Evolutionary conservation across 2,888 invertebrate species (phyloP), one percentile per base, ranked within the genome.

Genomic region (Cerastis rubricosa): DNA sequence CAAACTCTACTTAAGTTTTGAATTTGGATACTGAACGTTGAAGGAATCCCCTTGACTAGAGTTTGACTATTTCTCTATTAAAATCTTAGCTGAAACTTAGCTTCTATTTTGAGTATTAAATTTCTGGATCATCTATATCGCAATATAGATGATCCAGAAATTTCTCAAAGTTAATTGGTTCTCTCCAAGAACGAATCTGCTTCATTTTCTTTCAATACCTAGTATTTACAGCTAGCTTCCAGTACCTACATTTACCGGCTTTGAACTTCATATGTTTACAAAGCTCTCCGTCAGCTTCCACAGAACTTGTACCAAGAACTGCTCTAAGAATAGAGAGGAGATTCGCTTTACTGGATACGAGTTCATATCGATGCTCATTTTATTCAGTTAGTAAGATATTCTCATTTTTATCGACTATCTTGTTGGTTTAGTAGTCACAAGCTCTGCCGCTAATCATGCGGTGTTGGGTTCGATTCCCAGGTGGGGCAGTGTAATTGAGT

Each of bases 211-310:
- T n/a, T 77, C 11, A 57, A 63, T 57, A 35, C 35, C 8, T 17
- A 61, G 49, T 77, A 80, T 57, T 66, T 7, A 63, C 43, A 54
- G 29, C 49, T 9, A 17, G 14, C 35, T 4, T 65, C 6, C 67
- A 70, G 49, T 70, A 47, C n/a, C n/a, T n/a, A n/a, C 59, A 69
- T 81, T 72, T 49, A 47, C 14, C 29, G 49, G 59, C 85, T 83
- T 83, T 83, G 85, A 71, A 66, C 71, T 82, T 64, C 49, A 25
- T 45, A 72, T 77, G 83, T 83, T 85, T 85, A 85, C 61, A 43
- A 54, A 69, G 47, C 57, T 57, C 70, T 72, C 14, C 63, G 47
- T 35, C 54, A 45, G 65, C 64, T 63, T 14, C 57, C 43, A 74
- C 45, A 35, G 71, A 82, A 63, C 43, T 72, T 29, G 59, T 83